A percentile compares a stretch with the other conserved stretches of the same genome.
Evolutionary conservation across 2,888 invertebrate species (phyloP).

Genomic region (Drosophila ezoana): DNA sequence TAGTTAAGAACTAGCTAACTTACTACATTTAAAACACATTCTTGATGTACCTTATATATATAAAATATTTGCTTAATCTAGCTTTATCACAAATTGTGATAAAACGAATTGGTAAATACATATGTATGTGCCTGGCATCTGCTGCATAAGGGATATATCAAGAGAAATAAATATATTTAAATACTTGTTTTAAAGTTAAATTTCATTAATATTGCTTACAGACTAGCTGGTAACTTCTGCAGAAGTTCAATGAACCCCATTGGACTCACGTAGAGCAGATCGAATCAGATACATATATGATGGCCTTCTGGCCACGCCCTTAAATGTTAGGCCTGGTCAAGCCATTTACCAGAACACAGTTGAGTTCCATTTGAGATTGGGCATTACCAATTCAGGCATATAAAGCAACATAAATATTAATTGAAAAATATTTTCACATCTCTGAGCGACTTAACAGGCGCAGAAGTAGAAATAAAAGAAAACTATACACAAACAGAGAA

Average conservation of each 20-base stretch:
- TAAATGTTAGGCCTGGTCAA: constrained; percentile 9
- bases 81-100: background rate
- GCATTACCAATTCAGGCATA: constrained; percentile 74
- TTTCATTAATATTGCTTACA: too few relatives aligned
- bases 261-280: background rate
- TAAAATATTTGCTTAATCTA: too few relatives aligned
- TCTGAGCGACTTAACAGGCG: constrained; percentile 60
- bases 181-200: too few relatives aligned
- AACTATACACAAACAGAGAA: constrained; percentile 50
- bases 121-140: too few relatives aligned
- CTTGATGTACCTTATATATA: too few relatives aligned
- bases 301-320: constrained; percentile 3
- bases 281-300: background rate
- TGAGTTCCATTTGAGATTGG: constrained; percentile 37
- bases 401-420: constrained; percentile 80
- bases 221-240: background rate
- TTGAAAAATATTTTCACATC: constrained; percentile 79
- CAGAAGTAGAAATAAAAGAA: constrained; percentile 54
- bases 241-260: background rate
- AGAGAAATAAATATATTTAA: too few relatives aligned
- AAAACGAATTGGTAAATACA: too few relatives aligned
- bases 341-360: constrained; percentile 17
- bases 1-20: too few relatives aligned
- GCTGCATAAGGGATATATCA: too few relatives aligned
- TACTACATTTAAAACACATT: too few relatives aligned